A percentile compares a stretch with the other conserved stretches of the same genome.
These are phyloP conservation scores for Miltochrista miniata DNA, from an alignment of 2,888 invertebrate genomes.

Conservation along the genomic window DNA sequence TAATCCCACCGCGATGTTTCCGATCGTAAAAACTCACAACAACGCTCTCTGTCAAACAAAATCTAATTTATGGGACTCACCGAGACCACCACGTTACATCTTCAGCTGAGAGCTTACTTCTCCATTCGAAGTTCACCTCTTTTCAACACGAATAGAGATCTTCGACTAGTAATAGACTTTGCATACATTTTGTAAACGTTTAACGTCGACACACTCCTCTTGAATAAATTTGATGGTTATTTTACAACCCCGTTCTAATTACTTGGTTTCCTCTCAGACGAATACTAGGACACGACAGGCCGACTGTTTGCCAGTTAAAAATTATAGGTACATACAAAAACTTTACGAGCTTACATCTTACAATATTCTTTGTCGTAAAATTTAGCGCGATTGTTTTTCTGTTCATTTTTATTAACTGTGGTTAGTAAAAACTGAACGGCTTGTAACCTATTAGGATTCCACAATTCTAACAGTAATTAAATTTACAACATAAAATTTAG, in stretches of 20 bases:
- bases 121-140: slow-evolving; percentile 33
- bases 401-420: slow-evolving; percentile 32
- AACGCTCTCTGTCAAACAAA: slow-evolving; percentile 75
- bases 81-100: slow-evolving; percentile 43
- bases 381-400: slow-evolving; percentile 40
- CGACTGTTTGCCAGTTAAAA: slow-evolving; percentile 69
- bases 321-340: slow-evolving; percentile 59
- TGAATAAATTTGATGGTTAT: slow-evolving; percentile 77
- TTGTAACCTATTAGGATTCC: neutral
- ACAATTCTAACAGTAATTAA: slow-evolving; percentile 1
- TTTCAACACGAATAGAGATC: slow-evolving; percentile 18
- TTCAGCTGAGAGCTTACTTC: slow-evolving; percentile 12
- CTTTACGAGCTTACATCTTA: slow-evolving; percentile 55
- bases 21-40: slow-evolving; percentile 71
- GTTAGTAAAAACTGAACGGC: slow-evolving; percentile 6
- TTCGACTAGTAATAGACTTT: slow-evolving; percentile 2
- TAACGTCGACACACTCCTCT: slow-evolving; percentile 66
- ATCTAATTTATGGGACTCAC: slow-evolving; percentile 73
- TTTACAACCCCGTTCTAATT: slow-evolving; percentile 79
- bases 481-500: neutral
- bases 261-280: slow-evolving; percentile 70
- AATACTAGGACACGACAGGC: slow-evolving; percentile 64
- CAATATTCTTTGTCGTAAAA: slow-evolving; percentile 66
- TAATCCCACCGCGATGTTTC: slow-evolving; percentile 61
- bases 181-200: slow-evolving; percentile 38